phyloP scores from a whole-genome alignment of 2,888 invertebrate species.

The Agrypnus murinus region DNA sequence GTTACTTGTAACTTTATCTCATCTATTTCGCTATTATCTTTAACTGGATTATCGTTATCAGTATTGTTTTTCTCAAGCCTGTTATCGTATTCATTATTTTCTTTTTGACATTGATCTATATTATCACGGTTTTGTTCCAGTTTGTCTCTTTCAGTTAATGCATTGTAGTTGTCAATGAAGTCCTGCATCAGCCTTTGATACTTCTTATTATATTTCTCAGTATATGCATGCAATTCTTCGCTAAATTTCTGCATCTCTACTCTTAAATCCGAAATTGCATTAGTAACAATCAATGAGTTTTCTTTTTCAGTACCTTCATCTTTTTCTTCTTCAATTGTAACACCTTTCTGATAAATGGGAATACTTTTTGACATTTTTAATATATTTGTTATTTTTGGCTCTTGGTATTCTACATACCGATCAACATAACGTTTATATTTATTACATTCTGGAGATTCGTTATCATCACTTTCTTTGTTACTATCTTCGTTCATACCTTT shows the following conservation, averaged over 20 bases:
- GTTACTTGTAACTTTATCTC: neutral
- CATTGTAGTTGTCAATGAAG: slow-evolving; percentile 61
- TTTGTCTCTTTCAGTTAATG: slow-evolving; percentile 16
- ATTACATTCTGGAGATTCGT: slow-evolving; percentile 49
- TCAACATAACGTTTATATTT: slow-evolving; percentile 53
- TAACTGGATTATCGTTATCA: neutral
- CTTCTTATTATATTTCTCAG: slow-evolving; percentile 54
- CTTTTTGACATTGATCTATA: neutral
- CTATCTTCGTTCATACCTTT: slow-evolving; percentile 16
- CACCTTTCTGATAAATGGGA: slow-evolving; percentile 9
- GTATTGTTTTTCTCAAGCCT: no score
- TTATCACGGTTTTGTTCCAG: neutral
- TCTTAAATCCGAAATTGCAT: slow-evolving; percentile 59
- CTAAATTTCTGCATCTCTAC: slow-evolving; percentile 54
- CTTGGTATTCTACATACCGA: slow-evolving; percentile 52
- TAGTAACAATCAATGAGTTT: slow-evolving; percentile 56
- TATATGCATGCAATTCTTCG: slow-evolving; percentile 54
- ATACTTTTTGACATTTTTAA: slow-evolving; percentile 42
- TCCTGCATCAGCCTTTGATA: slow-evolving; percentile 60
- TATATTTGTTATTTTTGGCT: slow-evolving; percentile 55
- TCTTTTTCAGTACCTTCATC: slow-evolving; percentile 38
- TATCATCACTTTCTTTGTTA: slow-evolving; percentile 47
- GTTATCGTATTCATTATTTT: neutral
- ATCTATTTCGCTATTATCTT: neutral
- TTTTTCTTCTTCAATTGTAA: slow-evolving; percentile 17